A percentile compares a stretch with the other conserved stretches of the same genome.
Conservation (phyloP, 2,113 vertebrate species). For the Myanophis thanlyinensis region DNA sequence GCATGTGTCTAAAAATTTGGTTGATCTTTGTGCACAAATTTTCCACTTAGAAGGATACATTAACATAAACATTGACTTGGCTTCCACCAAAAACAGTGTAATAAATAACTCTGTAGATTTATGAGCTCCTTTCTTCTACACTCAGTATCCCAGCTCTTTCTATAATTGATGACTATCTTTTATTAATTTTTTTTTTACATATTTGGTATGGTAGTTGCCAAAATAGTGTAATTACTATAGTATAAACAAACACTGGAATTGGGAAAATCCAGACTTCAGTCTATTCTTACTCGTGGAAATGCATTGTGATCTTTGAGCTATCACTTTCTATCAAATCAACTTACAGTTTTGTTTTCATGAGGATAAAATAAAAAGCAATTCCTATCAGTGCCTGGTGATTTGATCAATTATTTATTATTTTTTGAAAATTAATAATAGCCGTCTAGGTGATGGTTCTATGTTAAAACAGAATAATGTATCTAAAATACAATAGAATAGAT, state of each 20-base stretch:
- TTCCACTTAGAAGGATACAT: neutral
- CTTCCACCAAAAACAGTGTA: neutral
- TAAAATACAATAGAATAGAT: neutral
- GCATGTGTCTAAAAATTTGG: neutral
- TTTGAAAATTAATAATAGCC: neutral
- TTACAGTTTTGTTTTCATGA: neutral
- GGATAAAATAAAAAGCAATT: neutral
- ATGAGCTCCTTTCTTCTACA: neutral
- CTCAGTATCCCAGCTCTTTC: neutral
- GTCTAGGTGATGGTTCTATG: neutral
- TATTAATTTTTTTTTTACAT: neutral
- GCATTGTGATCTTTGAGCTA: neutral
- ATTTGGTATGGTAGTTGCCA: neutral
- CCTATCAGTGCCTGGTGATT: neutral
- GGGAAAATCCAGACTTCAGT: neutral
- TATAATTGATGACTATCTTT: neutral
- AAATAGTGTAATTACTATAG: neutral
- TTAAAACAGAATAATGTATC: neutral
- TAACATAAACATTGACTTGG: neutral
- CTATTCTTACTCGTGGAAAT: neutral
- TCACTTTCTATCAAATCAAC: neutral
- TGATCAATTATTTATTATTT: neutral
- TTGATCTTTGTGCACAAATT: neutral
- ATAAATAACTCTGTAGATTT: neutral
- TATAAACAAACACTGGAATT: neutral